These are phyloP conservation scores for Neolamprologus fasciatus DNA, from an alignment of 2,113 vertebrate species.

Conservation along the genomic window DNA sequence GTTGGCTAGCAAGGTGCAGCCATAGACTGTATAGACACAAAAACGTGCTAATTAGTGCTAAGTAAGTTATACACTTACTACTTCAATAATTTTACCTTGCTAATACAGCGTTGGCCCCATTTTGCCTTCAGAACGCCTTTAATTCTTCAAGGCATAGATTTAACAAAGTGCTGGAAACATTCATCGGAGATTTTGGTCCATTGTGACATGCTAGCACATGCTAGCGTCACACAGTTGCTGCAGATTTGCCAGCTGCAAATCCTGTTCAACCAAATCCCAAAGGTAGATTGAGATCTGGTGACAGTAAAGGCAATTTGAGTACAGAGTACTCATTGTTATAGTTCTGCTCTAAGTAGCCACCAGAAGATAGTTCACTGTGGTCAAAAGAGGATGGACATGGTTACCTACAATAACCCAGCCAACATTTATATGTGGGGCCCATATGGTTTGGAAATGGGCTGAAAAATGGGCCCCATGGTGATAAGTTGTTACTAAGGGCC, in stretches of 20 bases:
- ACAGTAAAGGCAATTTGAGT: neutral
- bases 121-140: neutral
- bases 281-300: neutral
- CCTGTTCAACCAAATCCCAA: neutral
- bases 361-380: neutral
- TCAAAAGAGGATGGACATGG: neutral
- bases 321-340: neutral
- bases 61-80: neutral
- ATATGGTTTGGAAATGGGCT: neutral
- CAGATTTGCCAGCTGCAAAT: neutral
- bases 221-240: neutral
- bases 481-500: neutral
- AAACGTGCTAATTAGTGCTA: neutral
- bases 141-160: neutral
- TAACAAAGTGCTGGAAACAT: neutral
- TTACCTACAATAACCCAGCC: neutral
- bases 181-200: neutral
- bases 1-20: neutral
- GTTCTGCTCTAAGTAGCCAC: neutral
- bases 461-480: neutral
- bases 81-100: neutral
- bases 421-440: neutral
- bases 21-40: neutral
- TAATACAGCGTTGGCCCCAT: neutral
- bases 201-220: neutral